These are phyloP conservation scores for Drosophila mimetica DNA, from an alignment of 2,888 invertebrate species.

Conservation along the genomic window DNA sequence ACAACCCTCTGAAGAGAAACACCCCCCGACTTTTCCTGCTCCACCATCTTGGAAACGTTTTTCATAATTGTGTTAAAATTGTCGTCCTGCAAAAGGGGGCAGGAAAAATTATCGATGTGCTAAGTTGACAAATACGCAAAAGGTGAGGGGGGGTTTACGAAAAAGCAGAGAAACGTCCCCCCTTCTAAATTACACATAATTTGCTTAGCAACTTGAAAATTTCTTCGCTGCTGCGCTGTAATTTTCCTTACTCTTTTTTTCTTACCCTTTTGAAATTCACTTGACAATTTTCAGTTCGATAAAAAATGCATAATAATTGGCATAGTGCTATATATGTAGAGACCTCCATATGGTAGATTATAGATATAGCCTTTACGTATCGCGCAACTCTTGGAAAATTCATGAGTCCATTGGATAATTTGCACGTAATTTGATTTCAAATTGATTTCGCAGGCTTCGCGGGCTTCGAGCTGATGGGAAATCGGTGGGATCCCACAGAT, in stretches of 20 bases:
- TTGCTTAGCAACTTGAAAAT: slow-evolving; percentile 35
- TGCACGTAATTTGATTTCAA: slow-evolving; percentile 64
- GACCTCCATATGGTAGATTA: neutral
- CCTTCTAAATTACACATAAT: slow-evolving; percentile 57
- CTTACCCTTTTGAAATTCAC: slow-evolving; percentile 7
- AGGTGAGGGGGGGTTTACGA: neutral
- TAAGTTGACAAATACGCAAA: slow-evolving; percentile 70
- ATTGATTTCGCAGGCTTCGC: slow-evolving; percentile 46
- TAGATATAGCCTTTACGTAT: neutral
- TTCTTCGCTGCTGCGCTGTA: slow-evolving; percentile 45
- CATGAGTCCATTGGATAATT: slow-evolving; percentile 55
- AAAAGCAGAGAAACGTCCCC: neutral
- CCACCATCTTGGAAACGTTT: slow-evolving; percentile 56
- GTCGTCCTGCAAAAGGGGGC: slow-evolving; percentile 18
- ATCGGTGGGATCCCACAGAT: slow-evolving; percentile 8
- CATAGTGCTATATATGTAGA: slow-evolving; percentile 8
- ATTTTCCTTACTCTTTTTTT: slow-evolving; percentile 14
- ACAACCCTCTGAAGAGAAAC: slow-evolving; percentile 31
- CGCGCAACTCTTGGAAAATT: slow-evolving; percentile 43
- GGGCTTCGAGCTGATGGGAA: slow-evolving; percentile 11
- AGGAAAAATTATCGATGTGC: slow-evolving; percentile 66
- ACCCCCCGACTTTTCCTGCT: slow-evolving; percentile 1
- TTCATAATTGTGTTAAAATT: slow-evolving; percentile 67
- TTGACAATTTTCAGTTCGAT: slow-evolving; percentile 53
- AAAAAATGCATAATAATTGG: slow-evolving; percentile 70